phyloP scores from a whole-genome alignment of 2,888 invertebrate species.

The Scrobipalpa costella region DNA sequence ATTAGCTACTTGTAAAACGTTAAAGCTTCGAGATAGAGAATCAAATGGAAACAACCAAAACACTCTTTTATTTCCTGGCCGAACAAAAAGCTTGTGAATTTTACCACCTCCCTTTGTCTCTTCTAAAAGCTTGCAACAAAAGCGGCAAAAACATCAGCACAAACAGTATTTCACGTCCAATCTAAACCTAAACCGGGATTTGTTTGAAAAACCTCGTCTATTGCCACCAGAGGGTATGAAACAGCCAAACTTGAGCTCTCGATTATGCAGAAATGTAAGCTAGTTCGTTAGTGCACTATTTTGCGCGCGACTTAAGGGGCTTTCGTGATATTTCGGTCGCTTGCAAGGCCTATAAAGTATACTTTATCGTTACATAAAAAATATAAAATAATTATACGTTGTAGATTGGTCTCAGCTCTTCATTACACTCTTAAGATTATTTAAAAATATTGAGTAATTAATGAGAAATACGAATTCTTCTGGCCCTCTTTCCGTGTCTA shows the following conservation, averaged over 20 bases:
- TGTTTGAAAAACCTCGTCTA: conserved; percentile 1
- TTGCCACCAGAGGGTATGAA: conserved; percentile 1
- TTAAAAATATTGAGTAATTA: no score
- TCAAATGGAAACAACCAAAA: neutral
- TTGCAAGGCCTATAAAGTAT: no score
- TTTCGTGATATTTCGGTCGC: no score
- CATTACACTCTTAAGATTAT: no score
- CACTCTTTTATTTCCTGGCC: neutral
- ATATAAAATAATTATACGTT: no score
- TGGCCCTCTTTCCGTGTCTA: no score
- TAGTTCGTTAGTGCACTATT: conserved; percentile 31
- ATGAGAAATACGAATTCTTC: no score
- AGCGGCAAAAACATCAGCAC: conserved; percentile 7
- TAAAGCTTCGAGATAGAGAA: no score
- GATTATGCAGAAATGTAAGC: conserved; percentile 26
- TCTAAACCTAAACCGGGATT: conserved; percentile 7
- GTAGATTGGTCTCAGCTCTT: no score
- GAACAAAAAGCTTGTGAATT: neutral
- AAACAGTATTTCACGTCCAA: conserved; percentile 5
- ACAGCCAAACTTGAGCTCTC: conserved; percentile 4
- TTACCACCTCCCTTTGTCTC: conserved; percentile 4
- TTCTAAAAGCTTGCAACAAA: neutral
- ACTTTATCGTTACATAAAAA: no score
- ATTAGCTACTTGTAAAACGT: no score
- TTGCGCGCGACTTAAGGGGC: no score